These are phyloP conservation scores for Grammomys surdaster DNA, from an alignment of 2,113 vertebrate genomes.

Conservation along the genomic window DNA sequence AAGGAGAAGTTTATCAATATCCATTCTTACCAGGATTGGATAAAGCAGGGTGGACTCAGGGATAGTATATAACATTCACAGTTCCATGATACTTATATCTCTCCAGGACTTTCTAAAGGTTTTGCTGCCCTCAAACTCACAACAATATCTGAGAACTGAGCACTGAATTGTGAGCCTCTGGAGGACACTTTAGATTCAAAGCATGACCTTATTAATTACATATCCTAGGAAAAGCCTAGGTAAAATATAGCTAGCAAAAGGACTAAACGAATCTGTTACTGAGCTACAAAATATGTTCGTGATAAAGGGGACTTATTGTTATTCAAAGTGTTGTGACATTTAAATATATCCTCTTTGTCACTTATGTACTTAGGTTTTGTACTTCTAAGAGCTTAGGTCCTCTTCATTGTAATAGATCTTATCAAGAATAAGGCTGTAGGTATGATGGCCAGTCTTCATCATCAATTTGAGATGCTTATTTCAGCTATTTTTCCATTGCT, in stretches of 20 bases:
- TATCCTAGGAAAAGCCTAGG: background rate
- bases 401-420: background rate
- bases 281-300: background rate
- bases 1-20: background rate
- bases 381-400: background rate
- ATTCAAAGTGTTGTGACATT: background rate
- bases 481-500: background rate
- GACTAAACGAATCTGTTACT: background rate
- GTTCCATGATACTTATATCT: no score
- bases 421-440: background rate
- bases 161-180: background rate
- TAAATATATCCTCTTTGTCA: background rate
- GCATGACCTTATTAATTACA: background rate
- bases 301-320: background rate
- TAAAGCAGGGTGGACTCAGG: background rate
- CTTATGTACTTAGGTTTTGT: background rate
- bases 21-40: background rate
- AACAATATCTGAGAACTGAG: background rate
- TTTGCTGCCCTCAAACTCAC: background rate
- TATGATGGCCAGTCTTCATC: background rate
- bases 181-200: background rate
- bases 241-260: background rate
- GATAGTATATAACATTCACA: no score
- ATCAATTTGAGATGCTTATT: background rate
- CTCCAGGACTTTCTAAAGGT: background rate